A percentile compares a stretch with the other conserved stretches of the same genome.
Conservation (phyloP, 2,113 vertebrate genomes). For the Polypterus bichir region DNA sequence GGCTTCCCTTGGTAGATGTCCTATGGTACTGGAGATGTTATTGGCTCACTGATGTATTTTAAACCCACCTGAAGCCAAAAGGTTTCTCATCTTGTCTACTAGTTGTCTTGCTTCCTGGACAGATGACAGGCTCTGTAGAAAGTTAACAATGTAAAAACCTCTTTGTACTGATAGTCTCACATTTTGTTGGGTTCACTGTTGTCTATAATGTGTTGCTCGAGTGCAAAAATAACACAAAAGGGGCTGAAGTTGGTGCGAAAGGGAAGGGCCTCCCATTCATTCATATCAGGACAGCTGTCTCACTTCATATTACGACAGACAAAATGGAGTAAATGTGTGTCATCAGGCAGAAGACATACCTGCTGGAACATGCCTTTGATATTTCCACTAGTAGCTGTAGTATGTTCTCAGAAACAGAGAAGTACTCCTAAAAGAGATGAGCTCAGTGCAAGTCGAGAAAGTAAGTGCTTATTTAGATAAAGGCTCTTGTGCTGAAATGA, state of each 20-base stretch:
- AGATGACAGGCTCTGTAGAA: neutral
- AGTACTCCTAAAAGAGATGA: slow-evolving; percentile 5
- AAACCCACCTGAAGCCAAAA: neutral
- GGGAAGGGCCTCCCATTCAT: slow-evolving; percentile 10
- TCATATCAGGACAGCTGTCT: neutral
- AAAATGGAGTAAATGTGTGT: slow-evolving; percentile 1
- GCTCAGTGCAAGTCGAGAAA: no score
- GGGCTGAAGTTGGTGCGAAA: slow-evolving; percentile 5
- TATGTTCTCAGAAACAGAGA: slow-evolving; percentile 1
- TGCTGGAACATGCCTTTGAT: slow-evolving; percentile 21
- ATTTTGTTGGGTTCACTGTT: neutral
- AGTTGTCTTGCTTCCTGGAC: no score
- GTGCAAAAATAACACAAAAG: slow-evolving; percentile 6
- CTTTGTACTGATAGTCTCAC: neutral
- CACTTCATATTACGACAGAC: slow-evolving; percentile 5
- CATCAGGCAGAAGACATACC: slow-evolving; percentile 3
- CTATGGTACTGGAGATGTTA: neutral
- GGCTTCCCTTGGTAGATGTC: neutral
- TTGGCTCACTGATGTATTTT: neutral
- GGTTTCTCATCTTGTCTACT: no score
- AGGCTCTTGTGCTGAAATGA: no score
- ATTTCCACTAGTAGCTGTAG: slow-evolving; percentile 9
- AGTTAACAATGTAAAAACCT: slow-evolving; percentile 3
- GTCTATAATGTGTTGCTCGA: slow-evolving; percentile 3
- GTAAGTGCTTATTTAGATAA: no score